Evolutionary conservation across 1,140 invertebrate genomes (phyloP).

Genomic region (Eumaeus atala): DNA sequence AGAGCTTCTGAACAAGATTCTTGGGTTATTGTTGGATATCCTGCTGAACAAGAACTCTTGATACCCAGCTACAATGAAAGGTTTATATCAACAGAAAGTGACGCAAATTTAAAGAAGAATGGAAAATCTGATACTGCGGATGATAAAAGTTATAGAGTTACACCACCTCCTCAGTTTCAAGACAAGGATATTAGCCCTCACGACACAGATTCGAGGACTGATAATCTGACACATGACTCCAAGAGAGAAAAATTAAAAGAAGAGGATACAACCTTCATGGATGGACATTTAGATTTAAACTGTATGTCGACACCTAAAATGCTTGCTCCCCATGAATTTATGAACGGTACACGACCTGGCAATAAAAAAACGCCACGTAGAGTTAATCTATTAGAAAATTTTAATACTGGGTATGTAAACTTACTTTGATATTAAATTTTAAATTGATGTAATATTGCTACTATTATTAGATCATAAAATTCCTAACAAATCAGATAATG

Average conservation of each 20-base stretch:
- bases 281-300: constrained; percentile 60
- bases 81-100: constrained; percentile 41
- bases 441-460: not conserved
- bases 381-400: constrained; percentile 55
- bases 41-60: constrained; percentile 55
- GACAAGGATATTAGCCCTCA: constrained; percentile 61
- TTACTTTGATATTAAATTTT: not conserved
- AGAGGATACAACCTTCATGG: constrained; percentile 52
- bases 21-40: constrained; percentile 62
- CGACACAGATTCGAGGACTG: constrained; percentile 48
- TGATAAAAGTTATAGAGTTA: constrained; percentile 48
- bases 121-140: constrained; percentile 36
- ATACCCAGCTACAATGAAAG: constrained; percentile 64
- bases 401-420: constrained; percentile 56
- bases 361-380: constrained; percentile 45
- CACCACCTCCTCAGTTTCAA: constrained; percentile 66
- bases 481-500: too few relatives aligned
- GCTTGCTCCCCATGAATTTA: constrained; percentile 55
- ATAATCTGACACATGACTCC: constrained; percentile 55
- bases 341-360: constrained; percentile 39
- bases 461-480: too few relatives aligned
- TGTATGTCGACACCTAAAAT: constrained; percentile 72
- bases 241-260: constrained; percentile 69
- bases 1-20: constrained; percentile 50
- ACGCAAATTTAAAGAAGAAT: constrained; percentile 38